phyloP scores from a whole-genome alignment of 2,888 invertebrate species.

The Drosophila demipolita region DNA sequence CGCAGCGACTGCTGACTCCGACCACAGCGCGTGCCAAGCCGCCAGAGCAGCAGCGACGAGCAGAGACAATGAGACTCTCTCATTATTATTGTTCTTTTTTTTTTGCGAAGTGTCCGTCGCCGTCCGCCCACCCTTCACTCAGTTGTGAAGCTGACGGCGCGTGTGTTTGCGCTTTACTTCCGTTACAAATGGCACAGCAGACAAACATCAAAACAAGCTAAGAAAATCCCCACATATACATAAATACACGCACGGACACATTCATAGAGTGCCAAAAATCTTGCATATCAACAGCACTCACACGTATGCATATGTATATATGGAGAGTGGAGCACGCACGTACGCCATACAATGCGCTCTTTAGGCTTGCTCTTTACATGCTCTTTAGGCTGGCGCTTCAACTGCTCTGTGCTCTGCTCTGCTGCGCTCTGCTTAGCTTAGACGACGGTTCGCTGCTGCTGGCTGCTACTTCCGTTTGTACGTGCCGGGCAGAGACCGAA shows the following conservation, averaged over 20 bases:
- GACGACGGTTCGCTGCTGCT: conserved; percentile 33
- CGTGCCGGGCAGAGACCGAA: conserved; percentile 45
- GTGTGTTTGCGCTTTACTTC: conserved; percentile 75
- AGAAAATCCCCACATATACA: conserved; percentile 48
- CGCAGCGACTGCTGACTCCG: conserved; percentile 40
- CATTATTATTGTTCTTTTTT: conserved; percentile 21
- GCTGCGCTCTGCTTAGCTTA: conserved; percentile 37
- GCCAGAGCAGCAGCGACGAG: conserved; percentile 31
- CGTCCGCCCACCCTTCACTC: conserved; percentile 26
- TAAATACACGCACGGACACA: conserved; percentile 14
- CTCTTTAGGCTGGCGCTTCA: conserved; percentile 56
- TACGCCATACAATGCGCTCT: conserved; percentile 59
- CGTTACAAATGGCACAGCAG: conserved; percentile 72
- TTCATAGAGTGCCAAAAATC: conserved; percentile 54
- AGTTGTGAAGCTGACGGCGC: conserved; percentile 36
- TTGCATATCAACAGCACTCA: conserved; percentile 39
- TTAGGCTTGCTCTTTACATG: conserved; percentile 51
- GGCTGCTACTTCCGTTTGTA: conserved; percentile 61
- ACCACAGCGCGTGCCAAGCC: conserved; percentile 58
- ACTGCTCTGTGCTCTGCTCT: conserved; percentile 15
- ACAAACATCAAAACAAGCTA: conserved; percentile 55
- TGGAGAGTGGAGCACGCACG: conserved; percentile 52
- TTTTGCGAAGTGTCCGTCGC: conserved; percentile 34
- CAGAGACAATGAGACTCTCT: conserved; percentile 49
- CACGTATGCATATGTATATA: conserved; percentile 6